Evolutionary conservation across 2,113 vertebrate genomes (phyloP), one percentile per base, ranked within the genome.

Genomic region (Paramisgurnus dabryanus): DNA sequence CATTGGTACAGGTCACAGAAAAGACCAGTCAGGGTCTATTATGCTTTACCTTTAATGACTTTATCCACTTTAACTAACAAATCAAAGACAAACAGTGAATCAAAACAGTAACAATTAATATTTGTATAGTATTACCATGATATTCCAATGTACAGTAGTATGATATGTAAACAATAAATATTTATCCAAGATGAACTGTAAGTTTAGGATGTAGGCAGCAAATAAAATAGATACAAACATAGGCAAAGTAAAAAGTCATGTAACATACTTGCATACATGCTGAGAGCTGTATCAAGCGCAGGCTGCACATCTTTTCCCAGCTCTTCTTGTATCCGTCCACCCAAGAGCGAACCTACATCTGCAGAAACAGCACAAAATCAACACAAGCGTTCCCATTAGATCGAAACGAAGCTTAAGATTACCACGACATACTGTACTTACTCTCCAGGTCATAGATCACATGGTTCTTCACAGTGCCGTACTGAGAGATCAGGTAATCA

Each of bases 391-490:
- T 49, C n/a, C 39, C 13, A 49, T 18, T 40, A 47, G 70, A n/a
- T 27, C 13, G 18, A 47, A n/a, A 18, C 12, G 63, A 4, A 6
- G 27, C 34, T 76, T 34, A 17, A 43, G 11, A 61, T 11, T n/a
- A 13, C 11, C 10, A 39, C 39, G 40, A 34, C 75, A 43, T 86
- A 95, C 27, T 34, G 27, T 34, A 34, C 98, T 98, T 91, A 99
- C 97, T 92, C 77, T 97, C 93, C 81, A 99, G 92, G 88, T 99
- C 96, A 17, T 90, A 93, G 76, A 96, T 87, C 34, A 94, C 95
- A 87, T 91, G 95, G 66, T 94, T 89, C 92, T 95, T 97, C 71
- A 95, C 93, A 4, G 89, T 94, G 84, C 91, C 91, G 68, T 95
- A 99, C 81, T 98, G 95, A 76, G 82, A 92, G 87, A 95, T 84